These are phyloP conservation scores for Spinus olivaceus DNA, from an alignment of 2,797 vertebrate genomes.

Conservation along the genomic window DNA sequence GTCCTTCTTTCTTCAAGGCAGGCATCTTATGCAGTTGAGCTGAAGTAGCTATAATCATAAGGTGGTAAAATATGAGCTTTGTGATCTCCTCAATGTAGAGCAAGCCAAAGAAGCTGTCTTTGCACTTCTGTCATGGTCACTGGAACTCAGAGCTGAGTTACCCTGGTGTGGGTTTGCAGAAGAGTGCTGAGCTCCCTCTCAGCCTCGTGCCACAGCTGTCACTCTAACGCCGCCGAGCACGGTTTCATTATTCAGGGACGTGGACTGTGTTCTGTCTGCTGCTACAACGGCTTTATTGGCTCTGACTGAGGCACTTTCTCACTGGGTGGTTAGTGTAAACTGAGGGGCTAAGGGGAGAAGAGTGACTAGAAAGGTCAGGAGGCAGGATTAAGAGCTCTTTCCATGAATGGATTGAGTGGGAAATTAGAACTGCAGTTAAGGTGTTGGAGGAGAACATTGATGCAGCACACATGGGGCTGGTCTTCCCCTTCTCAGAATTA, in stretches of 20 bases:
- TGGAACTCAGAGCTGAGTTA: neutral
- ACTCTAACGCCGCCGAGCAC: fast-evolving
- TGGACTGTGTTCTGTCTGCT: neutral
- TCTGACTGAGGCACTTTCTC: neutral
- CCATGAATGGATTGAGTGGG: neutral
- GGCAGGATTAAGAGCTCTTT: neutral
- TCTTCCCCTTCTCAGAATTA: neutral
- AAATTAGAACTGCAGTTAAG: neutral
- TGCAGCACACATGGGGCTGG: neutral
- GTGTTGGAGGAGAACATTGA: neutral
- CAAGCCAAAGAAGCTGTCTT: neutral
- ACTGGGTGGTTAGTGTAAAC: neutral
- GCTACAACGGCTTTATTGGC: neutral
- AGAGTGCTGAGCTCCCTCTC: neutral
- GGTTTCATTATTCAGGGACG: neutral
- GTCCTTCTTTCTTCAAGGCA: neutral
- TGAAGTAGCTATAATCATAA: neutral
- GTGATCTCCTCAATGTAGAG: neutral
- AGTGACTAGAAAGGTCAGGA: neutral
- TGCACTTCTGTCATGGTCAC: neutral
- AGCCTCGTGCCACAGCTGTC: neutral
- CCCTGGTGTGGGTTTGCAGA: neutral
- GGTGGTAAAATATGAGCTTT: neutral
- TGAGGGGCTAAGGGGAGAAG: neutral
- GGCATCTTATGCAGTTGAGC: neutral